Evolutionary conservation across 2,888 invertebrate species (phyloP), one percentile per base, ranked within the genome.

Genomic region (Campoplex nolae): DNA sequence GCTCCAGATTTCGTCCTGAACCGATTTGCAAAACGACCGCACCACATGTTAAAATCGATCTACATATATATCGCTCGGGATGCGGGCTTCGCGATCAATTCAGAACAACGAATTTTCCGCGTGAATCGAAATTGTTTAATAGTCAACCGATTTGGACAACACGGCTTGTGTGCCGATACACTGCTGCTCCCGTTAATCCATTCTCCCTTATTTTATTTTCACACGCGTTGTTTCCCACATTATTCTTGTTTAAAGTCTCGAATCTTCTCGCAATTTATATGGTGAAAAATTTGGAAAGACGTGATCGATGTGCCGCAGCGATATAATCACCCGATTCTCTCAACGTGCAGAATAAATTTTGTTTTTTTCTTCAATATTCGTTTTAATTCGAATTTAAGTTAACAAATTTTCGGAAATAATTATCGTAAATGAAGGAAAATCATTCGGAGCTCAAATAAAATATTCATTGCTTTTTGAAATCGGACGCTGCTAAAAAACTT

Each of bases 11-110:
- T 79, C 74, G 65, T 70, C 65, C 32, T 74, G 70, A 82, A 80
- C 74, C 83, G 85, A 85, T 85, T 68, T 58, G 78, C 78, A 79
- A 84, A 84, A 78, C 70, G 73, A 78, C 79, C 85, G 58, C 84
- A 65, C 62, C 74, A 75, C 71, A 68, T 65, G 83, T 83, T 83
- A 71, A 70, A 73, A 78, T 51, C 45, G 62, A 45, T 83, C 28
- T 77, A 18, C 48, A n/a, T 65, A 56, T 65, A 56, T 71, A 32
- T 13, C 71, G 80, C 32, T 81, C 42, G 4, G 42, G 58, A 81
- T 68, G 68, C 38, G 75, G 54, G 77, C 28, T 78, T 68, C 56
- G 58, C 56, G 58, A 45, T 54, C 71, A 76, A 73, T 68, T 56
- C 18, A 13, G 68, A 35, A 32, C 62, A 78, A 84, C 73, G 73